These are phyloP conservation scores for Ooceraea biroi DNA, from an alignment of 1,140 invertebrate species.

Conservation along the genomic window DNA sequence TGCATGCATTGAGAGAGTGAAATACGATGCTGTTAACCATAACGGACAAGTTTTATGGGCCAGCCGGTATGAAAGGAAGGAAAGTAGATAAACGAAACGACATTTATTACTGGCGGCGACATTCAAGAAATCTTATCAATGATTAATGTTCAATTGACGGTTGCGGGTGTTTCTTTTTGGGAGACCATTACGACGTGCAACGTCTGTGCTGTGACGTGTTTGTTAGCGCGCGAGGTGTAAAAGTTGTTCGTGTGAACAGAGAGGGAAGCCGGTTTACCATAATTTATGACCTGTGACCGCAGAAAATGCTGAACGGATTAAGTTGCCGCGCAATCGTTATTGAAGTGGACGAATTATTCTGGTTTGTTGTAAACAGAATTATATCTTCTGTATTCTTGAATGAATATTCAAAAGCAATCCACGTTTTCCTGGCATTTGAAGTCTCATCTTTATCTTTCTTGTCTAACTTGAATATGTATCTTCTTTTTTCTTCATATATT, in stretches of 20 bases:
- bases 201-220: slow-evolving; percentile 23
- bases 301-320: neutral
- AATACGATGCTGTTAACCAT: slow-evolving; percentile 66
- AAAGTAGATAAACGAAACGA: slow-evolving; percentile 65
- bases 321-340: slow-evolving; percentile 7
- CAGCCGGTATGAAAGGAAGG: slow-evolving; percentile 56
- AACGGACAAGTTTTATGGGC: slow-evolving; percentile 68
- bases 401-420: neutral
- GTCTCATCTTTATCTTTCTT: neutral
- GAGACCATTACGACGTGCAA: neutral
- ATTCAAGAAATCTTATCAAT: slow-evolving; percentile 71
- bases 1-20: slow-evolving; percentile 42
- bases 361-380: neutral
- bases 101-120: slow-evolving; percentile 67
- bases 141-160: slow-evolving; percentile 69
- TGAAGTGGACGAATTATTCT: neutral
- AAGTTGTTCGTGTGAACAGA: neutral
- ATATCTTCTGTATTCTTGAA: neutral
- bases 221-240: slow-evolving; percentile 26
- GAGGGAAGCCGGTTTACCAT: neutral
- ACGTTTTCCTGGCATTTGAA: neutral
- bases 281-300: neutral
- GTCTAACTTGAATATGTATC: too few relatives aligned
- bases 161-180: slow-evolving; percentile 19
- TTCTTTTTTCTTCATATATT: too few relatives aligned